These are phyloP conservation scores for Leptogaster cylindrica DNA, from an alignment of 2,888 invertebrate genomes.

Conservation along the genomic window DNA sequence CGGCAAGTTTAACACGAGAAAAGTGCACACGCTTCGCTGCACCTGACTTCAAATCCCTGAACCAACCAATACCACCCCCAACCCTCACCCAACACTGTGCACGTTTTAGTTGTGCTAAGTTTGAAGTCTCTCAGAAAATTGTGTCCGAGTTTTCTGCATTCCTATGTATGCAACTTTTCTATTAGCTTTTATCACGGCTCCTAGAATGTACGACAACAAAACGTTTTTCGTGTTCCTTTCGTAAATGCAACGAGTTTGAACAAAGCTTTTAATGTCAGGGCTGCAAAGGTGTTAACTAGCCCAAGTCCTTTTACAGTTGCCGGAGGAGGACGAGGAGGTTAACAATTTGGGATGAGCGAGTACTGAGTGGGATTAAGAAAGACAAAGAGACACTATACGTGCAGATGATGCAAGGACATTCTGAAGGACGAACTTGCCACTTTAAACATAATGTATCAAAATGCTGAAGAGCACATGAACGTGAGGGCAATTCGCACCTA, in stretches of 20 bases:
- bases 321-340: not conserved
- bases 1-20: not conserved
- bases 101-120: too few relatives aligned
- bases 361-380: too few relatives aligned
- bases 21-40: not conserved
- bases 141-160: not conserved
- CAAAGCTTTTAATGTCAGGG: conserved; percentile 7
- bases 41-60: too few relatives aligned
- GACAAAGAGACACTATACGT: not conserved
- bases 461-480: not conserved
- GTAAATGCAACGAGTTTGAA: not conserved
- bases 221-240: conserved; percentile 9
- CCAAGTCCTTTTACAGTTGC: not conserved
- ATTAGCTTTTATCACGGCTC: not conserved
- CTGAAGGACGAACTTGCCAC: not conserved
- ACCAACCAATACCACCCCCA: not conserved
- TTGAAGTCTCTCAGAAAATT: not conserved
- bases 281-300: conserved; percentile 8
- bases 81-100: too few relatives aligned
- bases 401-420: not conserved
- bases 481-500: not conserved
- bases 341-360: not conserved
- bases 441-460: not conserved
- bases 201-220: not conserved
- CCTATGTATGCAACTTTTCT: not conserved